Evolutionary conservation across 2,797 vertebrate species (phyloP).

Genomic region (Tauraco hartlaubi): DNA sequence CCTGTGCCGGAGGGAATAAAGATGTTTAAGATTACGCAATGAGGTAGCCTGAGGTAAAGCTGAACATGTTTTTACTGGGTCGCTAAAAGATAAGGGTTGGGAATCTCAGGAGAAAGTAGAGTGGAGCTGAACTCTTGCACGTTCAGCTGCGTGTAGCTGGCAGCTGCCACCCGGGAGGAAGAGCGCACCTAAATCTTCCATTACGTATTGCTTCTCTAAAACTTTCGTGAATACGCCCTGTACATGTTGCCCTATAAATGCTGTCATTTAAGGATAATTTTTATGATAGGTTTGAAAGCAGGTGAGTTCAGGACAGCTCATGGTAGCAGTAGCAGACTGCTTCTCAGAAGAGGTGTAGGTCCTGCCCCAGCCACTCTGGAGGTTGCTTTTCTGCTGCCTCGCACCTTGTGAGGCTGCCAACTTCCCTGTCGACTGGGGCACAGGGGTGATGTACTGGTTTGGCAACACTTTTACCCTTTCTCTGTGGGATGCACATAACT

Average conservation of each 20-base stretch:
- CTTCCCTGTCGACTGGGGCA: accelerated
- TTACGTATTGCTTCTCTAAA: neutral
- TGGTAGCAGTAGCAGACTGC: neutral
- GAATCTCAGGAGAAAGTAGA: neutral
- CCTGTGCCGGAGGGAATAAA: neutral
- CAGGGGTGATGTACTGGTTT: neutral
- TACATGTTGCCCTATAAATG: accelerated
- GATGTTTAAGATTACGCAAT: neutral
- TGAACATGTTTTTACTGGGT: neutral
- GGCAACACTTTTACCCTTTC: neutral
- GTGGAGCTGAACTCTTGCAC: neutral
- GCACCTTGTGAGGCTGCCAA: neutral
- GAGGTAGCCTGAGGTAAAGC: conserved; percentile 14
- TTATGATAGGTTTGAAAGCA: neutral
- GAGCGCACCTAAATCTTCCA: neutral
- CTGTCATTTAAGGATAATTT: neutral
- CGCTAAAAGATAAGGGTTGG: neutral
- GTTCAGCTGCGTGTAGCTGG: neutral
- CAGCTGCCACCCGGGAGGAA: neutral
- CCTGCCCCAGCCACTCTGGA: neutral
- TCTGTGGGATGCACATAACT: neutral
- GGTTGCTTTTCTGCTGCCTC: neutral
- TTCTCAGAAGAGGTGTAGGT: neutral
- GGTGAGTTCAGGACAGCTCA: neutral
- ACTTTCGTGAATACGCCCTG: neutral